Evolutionary conservation across 2,797 vertebrate genomes (phyloP), one percentile per base, ranked within the genome.

Genomic region (Pterois miles): DNA sequence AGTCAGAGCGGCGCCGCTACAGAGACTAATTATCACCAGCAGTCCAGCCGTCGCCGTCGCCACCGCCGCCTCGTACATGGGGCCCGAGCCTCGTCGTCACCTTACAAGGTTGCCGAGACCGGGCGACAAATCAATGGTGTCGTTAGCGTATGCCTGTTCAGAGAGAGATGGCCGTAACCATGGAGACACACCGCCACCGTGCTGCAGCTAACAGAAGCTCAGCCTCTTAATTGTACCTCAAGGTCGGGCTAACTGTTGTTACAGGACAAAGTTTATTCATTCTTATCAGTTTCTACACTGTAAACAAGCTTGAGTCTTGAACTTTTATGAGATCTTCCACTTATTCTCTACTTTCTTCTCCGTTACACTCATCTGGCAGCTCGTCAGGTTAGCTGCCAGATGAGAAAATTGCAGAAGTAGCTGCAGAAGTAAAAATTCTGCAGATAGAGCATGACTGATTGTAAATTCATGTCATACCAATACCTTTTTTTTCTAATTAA

Each of bases 1-100:
- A 92, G 94, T 94, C 94, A 91, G 89, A 91, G 87, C 82, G 67
- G 77, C 78, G 78, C 74, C 68, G 84, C 92, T 80, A 89, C 93
- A 86, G 91, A 92, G 93, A 94, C 93, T 95, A 95, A 95, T 95
- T 95, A 95, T 94, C 92, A 92, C 88, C 92, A 87, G 87, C 88
- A 60, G 89, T 88, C 88, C 89, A 82, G 85, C 86, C 83, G 74
- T 60, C 54, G 72, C 71, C 81, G 71, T 72, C 54, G 71, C 36
- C 36, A 11, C 36, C 36, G 36, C 36, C 16, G 16, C 76, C 70
- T 9, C 71, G 53, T 77, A 86, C 84, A 84, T 63, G 62, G 31
- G 77, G 76, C 78, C 83, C 52, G 23, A 20, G 56, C 77, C 81
- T 86, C 71, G 9, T 70, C 84, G 53, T 84, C 88, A 88, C 89